phyloP scores from a whole-genome alignment of 2,888 invertebrate species.

The Iselma pallidipennis region DNA sequence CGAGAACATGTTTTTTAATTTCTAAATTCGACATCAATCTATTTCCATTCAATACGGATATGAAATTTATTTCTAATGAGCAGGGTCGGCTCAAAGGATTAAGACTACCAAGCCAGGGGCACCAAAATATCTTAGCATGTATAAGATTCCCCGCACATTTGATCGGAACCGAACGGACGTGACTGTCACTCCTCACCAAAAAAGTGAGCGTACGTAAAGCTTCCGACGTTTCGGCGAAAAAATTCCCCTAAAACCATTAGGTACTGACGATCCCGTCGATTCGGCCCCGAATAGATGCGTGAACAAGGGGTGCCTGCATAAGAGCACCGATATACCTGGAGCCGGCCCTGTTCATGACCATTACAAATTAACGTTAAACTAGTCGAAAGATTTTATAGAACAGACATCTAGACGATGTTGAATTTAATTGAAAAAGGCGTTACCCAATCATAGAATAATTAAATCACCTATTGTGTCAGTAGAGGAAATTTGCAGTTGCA shows the following conservation, averaged over 20 bases:
- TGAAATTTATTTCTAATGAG: no score
- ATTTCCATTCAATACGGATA: not conserved
- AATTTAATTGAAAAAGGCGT: conserved; percentile 34
- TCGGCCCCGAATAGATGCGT: no score
- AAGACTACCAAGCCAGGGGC: no score
- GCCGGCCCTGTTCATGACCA: not conserved
- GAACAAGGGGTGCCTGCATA: no score
- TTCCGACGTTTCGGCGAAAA: not conserved
- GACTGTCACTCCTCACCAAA: no score
- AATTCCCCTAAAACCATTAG: no score
- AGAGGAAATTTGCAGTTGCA: not conserved
- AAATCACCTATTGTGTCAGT: not conserved
- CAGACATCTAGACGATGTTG: conserved; percentile 28
- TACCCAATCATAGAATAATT: conserved; percentile 27
- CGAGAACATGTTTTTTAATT: not conserved
- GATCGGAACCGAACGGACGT: no score
- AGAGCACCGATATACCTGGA: not conserved
- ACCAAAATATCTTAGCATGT: no score
- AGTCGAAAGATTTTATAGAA: not conserved
- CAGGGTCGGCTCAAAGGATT: no score
- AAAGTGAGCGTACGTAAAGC: no score
- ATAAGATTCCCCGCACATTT: no score
- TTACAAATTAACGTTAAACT: not conserved
- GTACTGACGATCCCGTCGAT: no score
- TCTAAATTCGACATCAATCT: not conserved